Evolutionary conservation across 2,113 vertebrate genomes (phyloP).

Genomic region (Caranx melampygus): DNA sequence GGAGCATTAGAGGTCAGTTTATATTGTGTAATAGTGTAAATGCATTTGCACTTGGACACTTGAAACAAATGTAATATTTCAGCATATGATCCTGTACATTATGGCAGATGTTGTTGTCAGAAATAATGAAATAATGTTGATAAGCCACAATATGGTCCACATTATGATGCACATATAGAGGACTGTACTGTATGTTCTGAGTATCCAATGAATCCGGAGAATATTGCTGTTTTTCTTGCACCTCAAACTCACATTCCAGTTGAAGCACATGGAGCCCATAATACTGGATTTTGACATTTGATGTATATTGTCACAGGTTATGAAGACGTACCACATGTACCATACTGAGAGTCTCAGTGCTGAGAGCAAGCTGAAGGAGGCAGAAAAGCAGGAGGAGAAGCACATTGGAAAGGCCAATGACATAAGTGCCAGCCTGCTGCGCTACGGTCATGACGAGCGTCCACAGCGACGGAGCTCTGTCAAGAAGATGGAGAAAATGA

Average conservation of each 20-base stretch:
- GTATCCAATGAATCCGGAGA: background rate
- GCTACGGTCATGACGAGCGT: constrained; percentile 92
- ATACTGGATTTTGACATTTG: background rate
- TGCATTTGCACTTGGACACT: too few relatives aligned
- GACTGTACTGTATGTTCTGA: background rate
- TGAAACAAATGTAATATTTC: background rate
- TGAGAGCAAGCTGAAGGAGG: constrained; percentile 97
- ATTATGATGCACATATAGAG: background rate
- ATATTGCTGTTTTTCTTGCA: background rate
- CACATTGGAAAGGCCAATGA: constrained; percentile 95
- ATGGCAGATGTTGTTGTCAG: background rate
- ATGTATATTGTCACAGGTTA: constrained; percentile 86
- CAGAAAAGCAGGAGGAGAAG: constrained; percentile 98
- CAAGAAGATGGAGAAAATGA: constrained; percentile 93
- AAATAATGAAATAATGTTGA: background rate
- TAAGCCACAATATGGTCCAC: background rate
- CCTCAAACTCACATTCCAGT: background rate
- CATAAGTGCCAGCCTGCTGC: constrained; percentile 88
- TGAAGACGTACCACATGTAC: constrained; percentile 99
- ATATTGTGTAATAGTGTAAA: too few relatives aligned
- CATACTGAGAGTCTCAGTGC: constrained; percentile 95
- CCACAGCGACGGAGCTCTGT: constrained; percentile 95
- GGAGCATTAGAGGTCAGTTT: too few relatives aligned
- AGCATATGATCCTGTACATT: background rate
- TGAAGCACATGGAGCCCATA: background rate